Base-by-base conservation (phyloP, 2,797 vertebrate genomes). In the Aselliscus stoliczkanus region DNA sequence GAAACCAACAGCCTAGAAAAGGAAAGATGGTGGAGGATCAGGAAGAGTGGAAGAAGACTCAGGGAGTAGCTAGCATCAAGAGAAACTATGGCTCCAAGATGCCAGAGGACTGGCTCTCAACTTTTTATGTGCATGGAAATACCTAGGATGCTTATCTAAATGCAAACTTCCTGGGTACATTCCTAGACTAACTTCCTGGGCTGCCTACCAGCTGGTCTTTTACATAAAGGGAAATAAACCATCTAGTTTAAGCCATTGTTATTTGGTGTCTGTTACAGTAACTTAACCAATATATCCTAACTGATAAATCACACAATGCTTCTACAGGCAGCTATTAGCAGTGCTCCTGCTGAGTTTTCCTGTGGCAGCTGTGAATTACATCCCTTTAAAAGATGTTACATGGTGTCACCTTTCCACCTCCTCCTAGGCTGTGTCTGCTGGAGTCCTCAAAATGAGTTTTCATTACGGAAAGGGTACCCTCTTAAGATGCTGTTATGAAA, bases 341-440 rank as follows among this genome's bases (percentile, higher is more conserved):
- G 72, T 50, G 79, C 7, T 56, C 90, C 88, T 84, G 77, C 88
- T 81, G 88, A 69, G 84, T 56, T 81, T 72, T 90, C 86, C 76
- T 73, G 75, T 67, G 79, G 76, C n/a, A 93, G 69, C 91, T 93
- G 70, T 84, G 92, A 95, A 97, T 89, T 89, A 47, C 20, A 81
- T 70, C 17, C 11, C 60, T 97, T 80, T 89, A 67, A 82, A 81
- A 60, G 62, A 77, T 79, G n/a, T n/a, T 54, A 75, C 39, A 21
- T 70, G 23, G 75, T 85, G 56, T 52, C 54, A 75, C 25, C 65
- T 62, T 84, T 92, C 62, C 7, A 92, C 50, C 34, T 79, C n/a
- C 77, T 90, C 42, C 69, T 77, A 67, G 23, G 17, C 52, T 88
- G 2, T 84, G 29, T 96, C 84, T 88, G 86, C 65, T 69, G 34